Evolutionary conservation across 2,113 vertebrate genomes (phyloP).

Genomic region (Platycercus adscitus): DNA sequence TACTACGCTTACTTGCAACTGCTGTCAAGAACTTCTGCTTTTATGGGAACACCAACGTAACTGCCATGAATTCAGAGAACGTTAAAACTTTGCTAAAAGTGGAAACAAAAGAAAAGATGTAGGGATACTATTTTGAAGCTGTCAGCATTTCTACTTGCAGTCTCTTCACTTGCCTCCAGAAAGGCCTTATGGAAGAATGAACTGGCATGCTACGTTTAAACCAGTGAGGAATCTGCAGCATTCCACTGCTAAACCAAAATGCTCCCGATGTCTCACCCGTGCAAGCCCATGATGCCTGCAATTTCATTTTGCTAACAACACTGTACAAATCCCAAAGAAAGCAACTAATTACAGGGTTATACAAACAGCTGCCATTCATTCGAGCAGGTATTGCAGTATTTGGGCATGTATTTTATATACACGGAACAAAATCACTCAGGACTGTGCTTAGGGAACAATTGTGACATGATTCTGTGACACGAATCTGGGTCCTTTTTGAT

Average conservation of each 20-base stretch:
- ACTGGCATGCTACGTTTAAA: neutral
- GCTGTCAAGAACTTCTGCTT: neutral
- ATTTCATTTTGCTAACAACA: neutral
- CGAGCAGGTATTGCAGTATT: neutral
- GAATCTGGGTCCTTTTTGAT: neutral
- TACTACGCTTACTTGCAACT: neutral
- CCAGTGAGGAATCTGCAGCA: neutral
- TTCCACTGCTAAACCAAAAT: neutral
- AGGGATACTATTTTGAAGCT: neutral
- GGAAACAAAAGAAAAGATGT: fast-evolving
- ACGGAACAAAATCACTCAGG: neutral
- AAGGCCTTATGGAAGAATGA: neutral
- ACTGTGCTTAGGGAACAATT: neutral
- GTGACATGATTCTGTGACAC: neutral
- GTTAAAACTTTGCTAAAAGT: neutral
- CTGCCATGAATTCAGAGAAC: neutral
- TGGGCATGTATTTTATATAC: neutral
- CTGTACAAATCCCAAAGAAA: neutral
- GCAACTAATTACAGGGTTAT: neutral
- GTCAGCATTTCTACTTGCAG: neutral
- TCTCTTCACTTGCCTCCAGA: neutral
- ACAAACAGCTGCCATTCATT: neutral
- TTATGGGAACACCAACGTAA: neutral
- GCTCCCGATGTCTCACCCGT: neutral
- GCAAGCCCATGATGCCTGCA: neutral